Evolutionary conservation across 2,113 vertebrate genomes (phyloP), one percentile per base, ranked within the genome.

Genomic region (Rutilus rutilus): DNA sequence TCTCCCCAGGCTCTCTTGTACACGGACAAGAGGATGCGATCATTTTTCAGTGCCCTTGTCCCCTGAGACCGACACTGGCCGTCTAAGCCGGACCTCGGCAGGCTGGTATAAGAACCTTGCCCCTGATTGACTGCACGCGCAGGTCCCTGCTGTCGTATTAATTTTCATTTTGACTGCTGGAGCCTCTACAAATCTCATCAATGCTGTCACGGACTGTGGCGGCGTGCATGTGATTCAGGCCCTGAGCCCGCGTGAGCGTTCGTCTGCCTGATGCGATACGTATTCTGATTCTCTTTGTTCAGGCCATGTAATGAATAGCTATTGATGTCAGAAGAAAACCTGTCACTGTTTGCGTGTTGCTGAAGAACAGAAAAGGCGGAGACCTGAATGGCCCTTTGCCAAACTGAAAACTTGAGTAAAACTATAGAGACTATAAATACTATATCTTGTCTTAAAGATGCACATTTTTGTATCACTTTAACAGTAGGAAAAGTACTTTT

Each of bases 101-200:
- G 30, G 42, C 30, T 74, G 12, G 30, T 27, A 21, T 73, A 77
- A 52, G 59, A 76, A 62, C 81, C 78, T 79, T 47, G 39, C 65
- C 74, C 78, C 87, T 86, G 74, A 54, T 65, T 45, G 71, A 21
- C 78, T 67, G 52, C 47, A 27, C 23, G 6, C n/a, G 60, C 50
- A 4, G 62, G 33, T 89, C 86, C 87, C 88, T 83, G 69, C 21
- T 52, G 78, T 87, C 89, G 77, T 88, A 91, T 91, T 92, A 64
- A 89, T 93, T 92, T 92, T 91, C 87, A 92, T 93, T 90, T 90
- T 78, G 64, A 75, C 47, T 33, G 54, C 69, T 74, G 82, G 54
- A 87, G 39, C 77, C 15, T 86, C 69, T 83, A 88, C 88, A 91
- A 87, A 90, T 89, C 89, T 89, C 84, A 85, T 86, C 76, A 75